phyloP scores from a whole-genome alignment of 2,888 invertebrate species.

The Oscheius sp. region DNA sequence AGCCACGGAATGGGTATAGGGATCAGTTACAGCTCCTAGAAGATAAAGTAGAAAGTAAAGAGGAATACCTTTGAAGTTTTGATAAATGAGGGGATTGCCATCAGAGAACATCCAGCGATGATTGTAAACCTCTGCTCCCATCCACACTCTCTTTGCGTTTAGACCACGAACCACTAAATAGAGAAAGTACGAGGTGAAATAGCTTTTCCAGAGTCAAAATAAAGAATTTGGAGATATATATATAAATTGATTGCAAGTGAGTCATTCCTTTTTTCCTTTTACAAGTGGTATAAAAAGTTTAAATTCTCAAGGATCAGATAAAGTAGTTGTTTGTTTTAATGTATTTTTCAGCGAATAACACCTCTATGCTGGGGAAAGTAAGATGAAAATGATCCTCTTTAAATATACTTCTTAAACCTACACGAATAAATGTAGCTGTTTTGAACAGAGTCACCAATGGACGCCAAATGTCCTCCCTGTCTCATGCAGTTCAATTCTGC shows the following conservation, averaged over 20 bases:
- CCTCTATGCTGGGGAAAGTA: too few species aligned
- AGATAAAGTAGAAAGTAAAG: neutral
- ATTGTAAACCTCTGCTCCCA: conserved; percentile 10
- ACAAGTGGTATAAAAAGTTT: too few species aligned
- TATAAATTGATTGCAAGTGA: too few species aligned
- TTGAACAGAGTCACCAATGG: neutral
- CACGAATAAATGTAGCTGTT: conserved; percentile 24
- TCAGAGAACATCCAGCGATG: conserved; percentile 18
- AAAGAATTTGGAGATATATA: neutral
- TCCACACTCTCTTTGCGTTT: conserved; percentile 22
- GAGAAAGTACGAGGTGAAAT: neutral
- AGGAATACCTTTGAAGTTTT: conserved; percentile 11
- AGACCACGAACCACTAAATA: conserved; percentile 13
- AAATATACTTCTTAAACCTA: too few species aligned
- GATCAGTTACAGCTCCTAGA: conserved; percentile 5
- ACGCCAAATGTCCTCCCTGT: conserved; percentile 17
- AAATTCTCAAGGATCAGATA: too few species aligned
- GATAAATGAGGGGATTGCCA: conserved; percentile 5
- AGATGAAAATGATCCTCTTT: too few species aligned
- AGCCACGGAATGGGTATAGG: conserved; percentile 17
- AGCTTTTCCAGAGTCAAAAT: too few species aligned
- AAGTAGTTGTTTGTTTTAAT: too few species aligned
- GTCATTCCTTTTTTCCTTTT: too few species aligned
- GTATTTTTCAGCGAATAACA: too few species aligned
- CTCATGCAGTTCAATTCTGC: conserved; percentile 12